Evolutionary conservation across 2,113 vertebrate genomes (phyloP).

Genomic region (Muntiacus reevesi): DNA sequence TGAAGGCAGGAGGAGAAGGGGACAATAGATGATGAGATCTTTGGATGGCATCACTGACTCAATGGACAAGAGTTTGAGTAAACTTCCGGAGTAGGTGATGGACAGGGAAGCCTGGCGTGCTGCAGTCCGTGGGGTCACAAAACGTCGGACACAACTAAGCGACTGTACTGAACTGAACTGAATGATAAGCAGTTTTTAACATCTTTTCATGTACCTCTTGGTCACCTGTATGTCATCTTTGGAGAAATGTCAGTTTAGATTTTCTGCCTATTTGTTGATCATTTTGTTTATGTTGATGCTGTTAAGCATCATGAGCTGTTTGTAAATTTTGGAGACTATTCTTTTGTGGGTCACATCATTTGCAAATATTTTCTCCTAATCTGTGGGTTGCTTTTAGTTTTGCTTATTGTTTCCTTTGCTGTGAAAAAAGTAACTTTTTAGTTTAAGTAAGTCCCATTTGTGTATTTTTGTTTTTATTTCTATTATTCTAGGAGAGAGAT

Average conservation of each 20-base stretch:
- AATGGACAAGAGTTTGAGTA: neutral
- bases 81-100: neutral
- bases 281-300: neutral
- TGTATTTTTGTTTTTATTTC: neutral
- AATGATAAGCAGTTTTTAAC: neutral
- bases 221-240: neutral
- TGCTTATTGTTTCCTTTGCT: neutral
- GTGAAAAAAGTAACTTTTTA: neutral
- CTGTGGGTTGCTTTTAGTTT: neutral
- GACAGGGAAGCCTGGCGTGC: neutral
- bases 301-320: neutral
- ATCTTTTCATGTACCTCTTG: neutral
- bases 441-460: neutral
- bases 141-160: neutral
- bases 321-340: neutral
- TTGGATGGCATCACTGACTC: neutral
- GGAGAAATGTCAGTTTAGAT: neutral
- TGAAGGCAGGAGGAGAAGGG: neutral
- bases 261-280: neutral
- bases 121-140: neutral
- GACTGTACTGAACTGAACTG: neutral
- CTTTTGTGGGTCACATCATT: neutral
- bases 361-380: neutral
- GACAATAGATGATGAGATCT: neutral
- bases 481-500: neutral